Percentiles rank a stretch among this genome's conserved stretches.
Conservation (phyloP, 1,140 invertebrate genomes). For the Drosophila orosa region DNA sequence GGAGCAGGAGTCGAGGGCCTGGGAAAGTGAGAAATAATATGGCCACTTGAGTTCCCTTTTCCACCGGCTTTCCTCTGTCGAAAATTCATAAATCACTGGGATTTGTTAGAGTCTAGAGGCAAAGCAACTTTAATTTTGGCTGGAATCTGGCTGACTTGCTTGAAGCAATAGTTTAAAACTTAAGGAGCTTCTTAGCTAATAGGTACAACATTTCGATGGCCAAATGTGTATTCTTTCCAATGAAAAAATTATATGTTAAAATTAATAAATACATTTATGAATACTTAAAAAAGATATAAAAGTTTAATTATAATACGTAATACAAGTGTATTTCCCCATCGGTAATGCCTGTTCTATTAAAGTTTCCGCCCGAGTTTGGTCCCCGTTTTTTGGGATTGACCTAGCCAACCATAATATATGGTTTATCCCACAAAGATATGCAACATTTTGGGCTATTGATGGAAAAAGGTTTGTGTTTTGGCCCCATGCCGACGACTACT, state of each 20-base stretch:
- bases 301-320: background rate
- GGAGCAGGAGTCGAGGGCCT: background rate
- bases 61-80: background rate
- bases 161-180: background rate
- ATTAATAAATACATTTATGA: background rate
- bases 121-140: slow-evolving; percentile 40
- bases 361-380: background rate
- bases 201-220: background rate
- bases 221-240: background rate
- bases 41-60: slow-evolving; percentile 28
- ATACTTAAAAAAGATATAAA: too few relatives aligned
- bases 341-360: background rate
- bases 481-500: slow-evolving; percentile 43
- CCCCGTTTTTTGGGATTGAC: slow-evolving; percentile 17
- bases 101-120: background rate
- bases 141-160: slow-evolving; percentile 12
- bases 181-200: background rate
- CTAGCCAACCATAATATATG: slow-evolving; percentile 43
- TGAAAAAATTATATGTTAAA: background rate
- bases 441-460: slow-evolving; percentile 64
- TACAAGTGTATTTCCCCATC: slow-evolving; percentile 10
- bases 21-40: slow-evolving; percentile 70
- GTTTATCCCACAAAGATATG: slow-evolving; percentile 33
- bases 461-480: slow-evolving; percentile 56
- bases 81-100: slow-evolving; percentile 64